Base-by-base conservation (phyloP, 1,140 invertebrate species). In the Armadillidium nasatum region DNA sequence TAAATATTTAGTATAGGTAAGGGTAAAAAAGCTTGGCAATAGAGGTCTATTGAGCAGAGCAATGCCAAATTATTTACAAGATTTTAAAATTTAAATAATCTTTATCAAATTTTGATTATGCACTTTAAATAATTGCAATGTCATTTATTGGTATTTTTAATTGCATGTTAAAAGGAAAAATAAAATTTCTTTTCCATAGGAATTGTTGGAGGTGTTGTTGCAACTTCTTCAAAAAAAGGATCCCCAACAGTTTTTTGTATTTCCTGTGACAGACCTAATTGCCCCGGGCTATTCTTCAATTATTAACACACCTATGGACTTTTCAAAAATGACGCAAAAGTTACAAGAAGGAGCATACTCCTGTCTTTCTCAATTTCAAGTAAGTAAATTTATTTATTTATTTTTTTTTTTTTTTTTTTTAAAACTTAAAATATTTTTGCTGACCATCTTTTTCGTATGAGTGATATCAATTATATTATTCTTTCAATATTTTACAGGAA, bases 191-290 rank as follows among this genome's bases (percentile, higher is more conserved):
- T 60, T 15, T 60, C 7, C 19, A 3, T 60, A 60, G 50, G 50
- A 60, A 60, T 19, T 60, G 7, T 19, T 60, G 11, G 50, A 60
- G 19, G 50, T 60, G 11, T 19, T 60, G 50, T 19, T 60, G 50
- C 50, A 60, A 60, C 19, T 2, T 15, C 50, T 60, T 60, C 50
- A 60, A 7, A 60, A 60, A 19, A 60, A 60, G 7, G 50, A 60
- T 7, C 50, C 50, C 19, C 50, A 60, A 83, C 93, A 97, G 82
- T 97, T 98, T 85, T 99, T 99, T 85, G 94, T 94, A 0, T 97
- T 93, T 92, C 96, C 96, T 1, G 33, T 98, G 0, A 98, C 95
- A 72, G 96, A 98, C 84, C 91, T 92, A 83, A 97, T 98, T 83
- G 97, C 97, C 0, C 97, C 97, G 0, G 94, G 94, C 22, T 90